Evolutionary conservation across 2,888 invertebrate species (phyloP), one percentile per base, ranked within the genome.

Genomic region (Hydriomena furcata): DNA sequence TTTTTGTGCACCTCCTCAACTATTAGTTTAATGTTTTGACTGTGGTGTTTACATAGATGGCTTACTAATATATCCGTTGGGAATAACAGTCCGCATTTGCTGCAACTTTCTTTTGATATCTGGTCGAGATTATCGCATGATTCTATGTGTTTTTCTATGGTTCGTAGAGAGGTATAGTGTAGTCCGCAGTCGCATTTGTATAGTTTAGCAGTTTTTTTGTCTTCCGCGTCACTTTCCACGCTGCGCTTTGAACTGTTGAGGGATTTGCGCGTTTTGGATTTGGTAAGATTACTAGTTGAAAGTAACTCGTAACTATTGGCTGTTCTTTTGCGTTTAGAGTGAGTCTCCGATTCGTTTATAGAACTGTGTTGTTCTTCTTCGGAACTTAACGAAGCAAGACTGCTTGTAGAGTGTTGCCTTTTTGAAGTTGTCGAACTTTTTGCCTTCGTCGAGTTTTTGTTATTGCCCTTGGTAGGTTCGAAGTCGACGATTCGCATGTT

Each of bases 11-110:
- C 44, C 0, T n/a, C 8, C 38, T 61, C 46, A 1, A 65, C 28
- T 0, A 60, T 21, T 0, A 60, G 49, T 5, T 27, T 47, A 0
- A 55, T 60, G 2, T 65, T 47, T 1, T 61, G 58, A 1, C 65
- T 68, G 8, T 77, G 78, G 5, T 78, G 78, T 3, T 72, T 71
- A 1, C 71, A 65, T 0, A 77, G 38, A 34, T 79, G 79, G 0
- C 51, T 68, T 0, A 76, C 73, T 2, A 78, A 32, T 0, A 68
- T 55, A 0, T 71, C 62, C 0, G 76, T 69, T 0, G 76, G 71
- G 32, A 77, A 77, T 0, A 69, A 6, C 0, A 71, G 48, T 0
- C 67, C 53, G 10, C 79, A 79, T 44, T 73, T 70, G 35, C 75
- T 76, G 49, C 76, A 78, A 0, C 60, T 61, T 12, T 73, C 76